Evolutionary conservation across 2,797 vertebrate species (phyloP).

Genomic region (Melopsittacus undulatus): DNA sequence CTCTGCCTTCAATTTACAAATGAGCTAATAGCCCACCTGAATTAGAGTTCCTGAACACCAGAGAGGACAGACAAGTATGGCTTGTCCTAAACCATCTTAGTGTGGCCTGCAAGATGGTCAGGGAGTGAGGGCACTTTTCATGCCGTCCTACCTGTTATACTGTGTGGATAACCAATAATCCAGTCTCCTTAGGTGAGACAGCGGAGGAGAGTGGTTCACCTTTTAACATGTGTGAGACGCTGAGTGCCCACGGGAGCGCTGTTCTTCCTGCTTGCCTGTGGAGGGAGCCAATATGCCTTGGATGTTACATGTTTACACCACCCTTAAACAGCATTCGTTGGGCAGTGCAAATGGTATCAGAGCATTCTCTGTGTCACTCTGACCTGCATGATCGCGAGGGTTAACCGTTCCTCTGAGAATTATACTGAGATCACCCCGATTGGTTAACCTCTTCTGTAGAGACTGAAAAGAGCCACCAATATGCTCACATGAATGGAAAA

Average conservation of each 20-base stretch:
- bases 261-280: background rate
- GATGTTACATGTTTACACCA: rapidly evolving
- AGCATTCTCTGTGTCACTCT: background rate
- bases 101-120: background rate
- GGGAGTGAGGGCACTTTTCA: background rate
- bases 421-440: background rate
- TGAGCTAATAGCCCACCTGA: background rate
- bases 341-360: background rate
- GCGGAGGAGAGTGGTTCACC: background rate
- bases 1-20: background rate
- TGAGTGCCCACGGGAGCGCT: background rate
- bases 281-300: background rate
- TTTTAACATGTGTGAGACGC: background rate
- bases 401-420: background rate
- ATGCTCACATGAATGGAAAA: background rate
- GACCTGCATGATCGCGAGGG: background rate
- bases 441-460: background rate
- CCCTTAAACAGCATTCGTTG: background rate
- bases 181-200: background rate
- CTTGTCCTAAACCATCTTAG: background rate
- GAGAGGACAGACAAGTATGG: background rate
- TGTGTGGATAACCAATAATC: background rate
- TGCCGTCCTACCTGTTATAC: background rate
- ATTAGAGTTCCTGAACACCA: background rate
- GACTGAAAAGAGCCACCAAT: background rate